Base-by-base conservation (phyloP, 2,888 invertebrate genomes). In the Pristionchus mayeri region DNA sequence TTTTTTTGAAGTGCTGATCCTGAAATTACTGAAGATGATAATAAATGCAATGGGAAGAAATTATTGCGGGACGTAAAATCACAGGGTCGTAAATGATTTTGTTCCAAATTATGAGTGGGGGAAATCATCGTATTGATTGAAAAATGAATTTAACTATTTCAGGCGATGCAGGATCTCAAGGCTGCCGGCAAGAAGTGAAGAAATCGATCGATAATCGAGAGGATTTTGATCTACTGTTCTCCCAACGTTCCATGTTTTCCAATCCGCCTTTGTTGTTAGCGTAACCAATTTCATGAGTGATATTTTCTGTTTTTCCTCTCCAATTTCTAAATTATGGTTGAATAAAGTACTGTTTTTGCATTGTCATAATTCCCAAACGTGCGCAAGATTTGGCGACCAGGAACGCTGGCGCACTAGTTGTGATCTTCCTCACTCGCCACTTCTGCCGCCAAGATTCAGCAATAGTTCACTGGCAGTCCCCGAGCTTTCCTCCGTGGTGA, bases 141-240 rank as follows among this genome's bases (percentile, higher is more conserved):
- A 63, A 63, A 4, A 13, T 34, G 52, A 3, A 52, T 3, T 3
- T 21, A 52, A 52, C 3, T 3, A 37, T 34, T 78, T 6, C 52
- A 78, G 78, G 78, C 78, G 52, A 52, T 78, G 78, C 50, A 78
- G 50, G 78, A 78, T 40, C 16, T 78, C 34, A 78, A 78, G 18
- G 34, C n/a, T n/a, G n/a, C 50, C 50, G 54, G 37, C 52, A 50
- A 78, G 27, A 78, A 50, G 30, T 78, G 54, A 52, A 34, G 21
- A 9, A 16, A 40, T n/a, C 40, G 40, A 71, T 71, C 40, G 40
- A 71, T 71, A 71, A 40, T 71, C 21, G 71, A 71, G n/a, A n/a
- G 40, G 71, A 71, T 40, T 44, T 24, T 40, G 40, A 71, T 24
- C 71, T 71, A 71, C 71, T n/a, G 71, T 71, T 40, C 7, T 63